These are phyloP conservation scores for Takifugu ocellatus DNA, from an alignment of 2,797 vertebrate species.

Conservation along the genomic window DNA sequence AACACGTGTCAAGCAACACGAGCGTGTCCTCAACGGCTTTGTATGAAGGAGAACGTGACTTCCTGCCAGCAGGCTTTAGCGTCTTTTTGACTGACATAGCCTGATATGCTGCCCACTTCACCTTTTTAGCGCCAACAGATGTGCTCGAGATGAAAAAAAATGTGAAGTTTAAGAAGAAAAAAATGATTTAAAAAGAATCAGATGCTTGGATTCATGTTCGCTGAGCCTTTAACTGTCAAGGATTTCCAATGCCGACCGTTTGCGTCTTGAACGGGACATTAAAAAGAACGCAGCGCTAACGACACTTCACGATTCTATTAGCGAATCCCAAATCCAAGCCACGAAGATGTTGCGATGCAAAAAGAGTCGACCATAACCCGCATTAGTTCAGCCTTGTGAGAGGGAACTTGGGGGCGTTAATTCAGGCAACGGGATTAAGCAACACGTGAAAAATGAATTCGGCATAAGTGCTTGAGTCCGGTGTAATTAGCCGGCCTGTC, in stretches of 20 bases:
- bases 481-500: conserved; percentile 46
- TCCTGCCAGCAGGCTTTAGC: conserved; percentile 1
- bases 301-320: neutral
- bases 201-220: neutral
- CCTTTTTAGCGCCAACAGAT: too few relatives aligned
- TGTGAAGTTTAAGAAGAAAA: too few relatives aligned
- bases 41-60: neutral
- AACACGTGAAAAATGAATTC: conserved; percentile 50
- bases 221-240: neutral
- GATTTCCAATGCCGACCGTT: neutral
- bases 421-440: conserved; percentile 50
- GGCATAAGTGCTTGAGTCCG: conserved; percentile 34
- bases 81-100: too few relatives aligned
- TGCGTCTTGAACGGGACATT: conserved; percentile 1
- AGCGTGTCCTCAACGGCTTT: neutral
- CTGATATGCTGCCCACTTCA: too few relatives aligned
- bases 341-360: conserved; percentile 14
- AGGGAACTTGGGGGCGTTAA: conserved; percentile 31
- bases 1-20: conserved; percentile 40
- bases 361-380: conserved; percentile 11
- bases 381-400: conserved; percentile 29
- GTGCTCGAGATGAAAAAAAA: too few relatives aligned
- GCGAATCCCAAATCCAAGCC: conserved; percentile 19
- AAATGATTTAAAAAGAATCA: neutral
- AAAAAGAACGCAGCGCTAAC: neutral